Conservation (phyloP, 2,797 vertebrate genomes). For the Malacoctenus gilli region DNA sequence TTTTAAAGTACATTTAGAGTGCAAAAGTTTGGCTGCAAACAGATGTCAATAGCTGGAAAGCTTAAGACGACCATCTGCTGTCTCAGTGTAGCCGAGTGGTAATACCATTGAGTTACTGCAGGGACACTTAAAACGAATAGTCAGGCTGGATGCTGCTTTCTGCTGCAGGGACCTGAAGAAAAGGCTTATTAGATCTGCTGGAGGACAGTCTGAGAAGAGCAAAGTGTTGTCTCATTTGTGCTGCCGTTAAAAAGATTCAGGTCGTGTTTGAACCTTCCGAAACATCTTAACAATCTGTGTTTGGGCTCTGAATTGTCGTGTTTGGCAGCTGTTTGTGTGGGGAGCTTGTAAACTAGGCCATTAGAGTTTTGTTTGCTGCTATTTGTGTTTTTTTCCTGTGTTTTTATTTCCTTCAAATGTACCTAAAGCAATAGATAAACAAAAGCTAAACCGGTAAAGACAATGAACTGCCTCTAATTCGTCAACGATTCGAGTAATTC, state of each 20-base stretch:
- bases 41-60: too few species aligned
- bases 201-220: slow-evolving; percentile 20
- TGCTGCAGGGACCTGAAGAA: too few species aligned
- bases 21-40: too few species aligned
- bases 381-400: slow-evolving; percentile 28
- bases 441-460: slow-evolving; percentile 12
- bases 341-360: slow-evolving; percentile 20
- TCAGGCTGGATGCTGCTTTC: too few species aligned
- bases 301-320: slow-evolving; percentile 13
- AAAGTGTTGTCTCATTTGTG: slow-evolving; percentile 42
- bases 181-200: too few species aligned
- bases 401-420: slow-evolving; percentile 25
- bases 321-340: slow-evolving; percentile 18
- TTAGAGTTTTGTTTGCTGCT: slow-evolving; percentile 11
- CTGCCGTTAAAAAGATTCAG: slow-evolving; percentile 41
- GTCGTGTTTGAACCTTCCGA: slow-evolving; percentile 35
- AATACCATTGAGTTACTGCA: too few species aligned
- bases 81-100: too few species aligned
- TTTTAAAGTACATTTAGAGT: too few species aligned
- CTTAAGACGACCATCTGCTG: too few species aligned
- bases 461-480: neutral
- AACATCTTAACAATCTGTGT: slow-evolving; percentile 35
- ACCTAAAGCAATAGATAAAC: slow-evolving; percentile 15
- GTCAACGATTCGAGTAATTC: neutral
- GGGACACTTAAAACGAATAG: too few species aligned